A percentile compares a stretch with the other conserved stretches of the same genome.
Conservation (phyloP, 2,113 vertebrate genomes). For the Oophaga pumilio region DNA sequence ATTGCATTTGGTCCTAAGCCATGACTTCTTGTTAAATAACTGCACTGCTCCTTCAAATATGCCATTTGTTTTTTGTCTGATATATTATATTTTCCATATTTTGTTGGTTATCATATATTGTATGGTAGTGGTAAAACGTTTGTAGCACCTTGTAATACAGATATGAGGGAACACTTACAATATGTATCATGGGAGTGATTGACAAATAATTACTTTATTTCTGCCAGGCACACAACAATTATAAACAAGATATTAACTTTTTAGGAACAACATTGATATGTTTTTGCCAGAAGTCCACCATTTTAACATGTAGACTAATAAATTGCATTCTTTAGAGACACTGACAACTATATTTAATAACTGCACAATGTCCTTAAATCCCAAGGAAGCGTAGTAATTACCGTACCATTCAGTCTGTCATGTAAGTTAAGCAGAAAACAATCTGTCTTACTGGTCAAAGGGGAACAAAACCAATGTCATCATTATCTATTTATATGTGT, state of each 20-base stretch:
- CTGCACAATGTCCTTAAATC: background rate
- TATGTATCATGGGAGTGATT: background rate
- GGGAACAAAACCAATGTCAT: background rate
- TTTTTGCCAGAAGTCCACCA: background rate
- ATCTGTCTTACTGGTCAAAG: background rate
- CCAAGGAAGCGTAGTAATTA: background rate
- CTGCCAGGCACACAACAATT: background rate
- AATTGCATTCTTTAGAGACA: background rate
- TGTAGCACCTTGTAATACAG: background rate
- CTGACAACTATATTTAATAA: background rate
- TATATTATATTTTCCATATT: background rate
- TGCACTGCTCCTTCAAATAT: no score
- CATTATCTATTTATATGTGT: background rate
- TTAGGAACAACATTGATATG: background rate
- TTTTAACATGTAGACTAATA: background rate
- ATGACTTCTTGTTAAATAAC: no score
- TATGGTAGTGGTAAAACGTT: no score
- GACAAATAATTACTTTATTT: background rate
- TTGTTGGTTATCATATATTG: background rate
- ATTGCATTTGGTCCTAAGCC: no score
- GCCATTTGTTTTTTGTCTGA: no score
- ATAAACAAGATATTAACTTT: background rate
- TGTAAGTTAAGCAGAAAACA: background rate
- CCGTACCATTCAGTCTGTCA: background rate
- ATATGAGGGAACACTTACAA: background rate